These are phyloP conservation scores for Phalacrocorax pelagicus DNA, from an alignment of 2,113 vertebrate species.

Conservation along the genomic window DNA sequence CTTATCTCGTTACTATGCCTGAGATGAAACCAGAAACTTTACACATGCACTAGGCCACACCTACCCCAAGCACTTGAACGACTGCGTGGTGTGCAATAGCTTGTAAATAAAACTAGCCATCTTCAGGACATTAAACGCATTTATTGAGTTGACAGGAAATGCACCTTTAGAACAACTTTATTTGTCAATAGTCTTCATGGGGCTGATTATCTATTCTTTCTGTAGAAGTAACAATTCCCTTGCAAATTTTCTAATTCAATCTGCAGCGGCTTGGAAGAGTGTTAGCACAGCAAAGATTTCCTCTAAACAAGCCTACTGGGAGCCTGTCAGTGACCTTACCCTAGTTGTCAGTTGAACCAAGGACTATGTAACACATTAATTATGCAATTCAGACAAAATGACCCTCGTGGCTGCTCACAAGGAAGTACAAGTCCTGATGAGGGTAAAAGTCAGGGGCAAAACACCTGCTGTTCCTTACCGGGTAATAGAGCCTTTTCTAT, in stretches of 20 bases:
- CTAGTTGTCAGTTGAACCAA: neutral
- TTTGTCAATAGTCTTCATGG: neutral
- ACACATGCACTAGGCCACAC: neutral
- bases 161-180: neutral
- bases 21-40: neutral
- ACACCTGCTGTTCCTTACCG: neutral
- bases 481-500: neutral
- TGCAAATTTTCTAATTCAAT: slow-evolving; percentile 24
- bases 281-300: neutral
- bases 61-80: neutral
- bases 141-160: neutral
- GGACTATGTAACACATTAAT: neutral
- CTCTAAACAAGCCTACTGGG: neutral
- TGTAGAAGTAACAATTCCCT: neutral
- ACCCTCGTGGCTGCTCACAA: neutral
- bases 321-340: neutral
- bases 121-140: neutral
- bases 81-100: neutral
- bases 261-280: neutral
- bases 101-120: neutral
- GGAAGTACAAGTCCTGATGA: neutral
- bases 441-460: neutral
- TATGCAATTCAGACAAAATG: neutral
- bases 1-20: neutral
- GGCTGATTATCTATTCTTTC: neutral